Conservation (phyloP, 92 coral and sea anemone genomes). For the Siderastrea radians region DNA sequence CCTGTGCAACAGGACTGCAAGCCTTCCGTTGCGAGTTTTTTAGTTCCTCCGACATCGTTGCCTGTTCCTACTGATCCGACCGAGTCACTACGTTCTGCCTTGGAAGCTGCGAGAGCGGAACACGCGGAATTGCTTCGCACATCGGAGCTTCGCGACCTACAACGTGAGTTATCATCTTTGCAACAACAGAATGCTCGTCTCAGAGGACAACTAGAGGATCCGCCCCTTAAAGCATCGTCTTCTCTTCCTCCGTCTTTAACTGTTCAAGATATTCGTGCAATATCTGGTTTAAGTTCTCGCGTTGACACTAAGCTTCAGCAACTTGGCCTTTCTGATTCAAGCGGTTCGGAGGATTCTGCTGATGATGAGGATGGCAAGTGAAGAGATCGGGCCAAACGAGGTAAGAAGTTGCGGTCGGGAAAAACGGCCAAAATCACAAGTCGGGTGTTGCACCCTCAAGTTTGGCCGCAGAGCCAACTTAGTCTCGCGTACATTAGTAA, state of each 20-base stretch:
- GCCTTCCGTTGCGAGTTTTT: background rate
- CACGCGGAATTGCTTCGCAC: background rate
- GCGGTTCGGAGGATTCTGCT: background rate
- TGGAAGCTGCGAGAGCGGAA: background rate
- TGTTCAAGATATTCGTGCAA: no score
- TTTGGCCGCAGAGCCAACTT: constrained; percentile 27
- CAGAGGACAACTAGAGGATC: no score
- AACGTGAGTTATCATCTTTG: background rate
- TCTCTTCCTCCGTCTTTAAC: no score
- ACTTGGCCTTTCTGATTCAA: constrained; percentile 13
- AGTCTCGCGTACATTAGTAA: constrained; percentile 2
- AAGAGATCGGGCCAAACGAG: background rate
- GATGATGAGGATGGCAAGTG: background rate
- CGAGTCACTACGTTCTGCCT: background rate
- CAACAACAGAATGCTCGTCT: background rate
- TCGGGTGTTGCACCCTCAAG: background rate
- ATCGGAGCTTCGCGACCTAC: background rate
- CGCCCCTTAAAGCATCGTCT: no score
- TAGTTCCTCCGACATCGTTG: background rate
- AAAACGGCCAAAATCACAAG: constrained; percentile 27
- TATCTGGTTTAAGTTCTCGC: background rate
- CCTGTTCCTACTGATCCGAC: background rate
- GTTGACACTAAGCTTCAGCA: constrained; percentile 1
- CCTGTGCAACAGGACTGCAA: background rate
- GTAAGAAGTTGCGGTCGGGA: constrained; percentile 25